phyloP scores from a whole-genome alignment of 2,888 invertebrate genomes.

The Pseudococcus longispinus region DNA sequence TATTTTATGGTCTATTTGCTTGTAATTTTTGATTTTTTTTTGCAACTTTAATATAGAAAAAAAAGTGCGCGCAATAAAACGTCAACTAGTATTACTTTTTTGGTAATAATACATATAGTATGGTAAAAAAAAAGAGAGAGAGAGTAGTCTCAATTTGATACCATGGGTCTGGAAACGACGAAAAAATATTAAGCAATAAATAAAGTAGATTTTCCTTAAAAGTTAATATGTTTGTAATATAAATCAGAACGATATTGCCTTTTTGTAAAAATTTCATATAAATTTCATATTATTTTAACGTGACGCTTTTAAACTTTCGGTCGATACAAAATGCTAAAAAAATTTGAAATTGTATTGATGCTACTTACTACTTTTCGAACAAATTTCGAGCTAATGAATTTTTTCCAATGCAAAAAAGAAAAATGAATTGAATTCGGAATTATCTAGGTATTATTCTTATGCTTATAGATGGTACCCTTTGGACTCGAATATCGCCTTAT shows the following conservation, averaged over 20 bases:
- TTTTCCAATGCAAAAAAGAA: no score
- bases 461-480: not conserved
- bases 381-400: not conserved
- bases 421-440: not conserved
- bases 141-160: conserved; percentile 38
- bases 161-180: conserved; percentile 49
- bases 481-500: not conserved
- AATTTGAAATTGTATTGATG: not conserved
- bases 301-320: conserved; percentile 48
- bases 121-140: conserved; percentile 30
- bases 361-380: not conserved
- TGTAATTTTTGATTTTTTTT: conserved; percentile 31
- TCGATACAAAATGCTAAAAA: conserved; percentile 45
- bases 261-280: conserved; percentile 56
- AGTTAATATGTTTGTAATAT: conserved; percentile 56
- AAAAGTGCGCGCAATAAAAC: conserved; percentile 41
- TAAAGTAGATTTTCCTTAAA: conserved; percentile 56
- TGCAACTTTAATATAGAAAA: not conserved
- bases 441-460: not conserved
- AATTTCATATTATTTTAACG: conserved; percentile 51
- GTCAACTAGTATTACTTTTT: conserved; percentile 51
- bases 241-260: conserved; percentile 55
- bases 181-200: conserved; percentile 55
- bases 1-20: conserved; percentile 20
- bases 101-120: conserved; percentile 16